These are phyloP conservation scores for Florisuga fusca DNA, from an alignment of 2,797 vertebrate genomes.

Conservation along the genomic window DNA sequence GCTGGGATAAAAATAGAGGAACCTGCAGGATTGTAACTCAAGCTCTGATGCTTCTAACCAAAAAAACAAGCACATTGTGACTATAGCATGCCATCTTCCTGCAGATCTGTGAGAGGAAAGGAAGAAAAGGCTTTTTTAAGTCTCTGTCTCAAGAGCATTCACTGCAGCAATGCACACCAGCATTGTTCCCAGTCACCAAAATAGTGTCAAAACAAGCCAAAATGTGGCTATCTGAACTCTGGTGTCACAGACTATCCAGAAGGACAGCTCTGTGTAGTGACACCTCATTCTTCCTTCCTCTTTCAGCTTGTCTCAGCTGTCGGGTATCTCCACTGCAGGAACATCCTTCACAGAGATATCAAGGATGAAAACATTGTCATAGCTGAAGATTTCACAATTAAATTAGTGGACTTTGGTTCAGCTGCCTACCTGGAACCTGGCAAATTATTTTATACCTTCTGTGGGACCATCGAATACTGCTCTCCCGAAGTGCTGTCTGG, in stretches of 20 bases:
- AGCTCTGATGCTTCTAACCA: neutral
- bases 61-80: neutral
- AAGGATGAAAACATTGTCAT: conserved; percentile 98
- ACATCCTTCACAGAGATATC: conserved; percentile 92
- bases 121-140: neutral
- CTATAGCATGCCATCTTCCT: neutral
- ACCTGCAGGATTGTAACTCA: neutral
- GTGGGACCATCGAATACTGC: conserved; percentile 95
- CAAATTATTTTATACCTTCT: conserved; percentile 92
- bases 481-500: conserved; percentile 95
- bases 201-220: neutral
- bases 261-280: neutral
- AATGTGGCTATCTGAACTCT: neutral
- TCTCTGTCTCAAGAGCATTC: neutral
- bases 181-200: neutral
- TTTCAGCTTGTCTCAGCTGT: conserved; percentile 90
- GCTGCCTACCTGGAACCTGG: conserved; percentile 86
- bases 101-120: neutral
- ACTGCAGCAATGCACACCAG: neutral
- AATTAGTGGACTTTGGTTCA: conserved; percentile 94
- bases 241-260: neutral
- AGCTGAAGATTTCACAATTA: conserved; percentile 90
- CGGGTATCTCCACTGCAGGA: conserved; percentile 85
- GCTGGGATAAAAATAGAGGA: conserved; percentile 44
- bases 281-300: neutral